Conservation (phyloP, 2,797 vertebrate species). For the Alfaro cultratus region DNA sequence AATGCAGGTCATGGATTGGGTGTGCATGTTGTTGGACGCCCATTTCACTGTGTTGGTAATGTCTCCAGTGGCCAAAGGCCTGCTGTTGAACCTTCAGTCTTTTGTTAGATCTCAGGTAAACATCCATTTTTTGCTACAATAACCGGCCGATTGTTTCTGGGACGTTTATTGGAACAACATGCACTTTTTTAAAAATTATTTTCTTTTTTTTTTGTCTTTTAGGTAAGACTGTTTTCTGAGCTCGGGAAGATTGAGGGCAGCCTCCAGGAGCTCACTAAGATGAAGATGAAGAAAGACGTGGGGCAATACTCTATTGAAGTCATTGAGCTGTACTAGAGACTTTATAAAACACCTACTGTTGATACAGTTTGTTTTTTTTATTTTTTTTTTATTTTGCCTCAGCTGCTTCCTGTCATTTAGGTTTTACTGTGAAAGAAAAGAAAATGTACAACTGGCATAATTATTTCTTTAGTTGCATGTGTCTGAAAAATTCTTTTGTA, state of each 20-base stretch:
- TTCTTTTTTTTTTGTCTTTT: conserved; percentile 22
- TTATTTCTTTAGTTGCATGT: conserved; percentile 10
- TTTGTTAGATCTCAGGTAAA: conserved; percentile 91
- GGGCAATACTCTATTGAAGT: conserved; percentile 93
- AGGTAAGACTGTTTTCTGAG: conserved; percentile 91
- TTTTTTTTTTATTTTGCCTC: neutral
- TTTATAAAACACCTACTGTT: neutral
- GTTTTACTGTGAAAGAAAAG: conserved; percentile 14
- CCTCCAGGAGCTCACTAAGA: conserved; percentile 85
- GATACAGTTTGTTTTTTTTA: conserved; percentile 10
- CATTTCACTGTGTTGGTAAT: conserved; percentile 94
- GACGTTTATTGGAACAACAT: neutral
- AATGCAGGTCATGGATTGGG: conserved; percentile 94
- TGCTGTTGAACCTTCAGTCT: conserved; percentile 86
- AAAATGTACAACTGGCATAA: neutral
- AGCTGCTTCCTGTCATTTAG: neutral
- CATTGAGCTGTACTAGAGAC: conserved; percentile 87
- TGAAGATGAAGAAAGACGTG: conserved; percentile 75
- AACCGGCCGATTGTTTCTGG: neutral
- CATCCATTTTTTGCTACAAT: neutral
- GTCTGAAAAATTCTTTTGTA: conserved; percentile 21
- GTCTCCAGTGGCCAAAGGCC: conserved; percentile 87
- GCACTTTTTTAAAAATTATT: neutral
- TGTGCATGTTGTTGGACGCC: conserved; percentile 91
- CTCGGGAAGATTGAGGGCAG: conserved; percentile 94